Percentiles rank a stretch among this genome's conserved stretches.
phyloP scores from a whole-genome alignment of 92 coral and sea anemone species.

The Epizoanthus scotinus region DNA sequence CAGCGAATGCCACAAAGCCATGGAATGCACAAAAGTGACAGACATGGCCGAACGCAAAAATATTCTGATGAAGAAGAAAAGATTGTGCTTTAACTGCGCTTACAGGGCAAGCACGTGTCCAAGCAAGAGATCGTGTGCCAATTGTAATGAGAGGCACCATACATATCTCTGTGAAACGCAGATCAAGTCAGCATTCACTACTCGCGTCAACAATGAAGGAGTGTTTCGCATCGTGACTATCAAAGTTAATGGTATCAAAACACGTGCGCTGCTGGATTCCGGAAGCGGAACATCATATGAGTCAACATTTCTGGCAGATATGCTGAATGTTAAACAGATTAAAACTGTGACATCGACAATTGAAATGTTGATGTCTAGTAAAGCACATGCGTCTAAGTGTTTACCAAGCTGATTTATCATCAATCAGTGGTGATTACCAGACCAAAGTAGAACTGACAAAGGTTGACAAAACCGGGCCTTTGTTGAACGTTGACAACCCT shows the following conservation, averaged over 20 bases:
- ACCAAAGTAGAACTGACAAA: background rate
- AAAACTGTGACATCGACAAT: background rate
- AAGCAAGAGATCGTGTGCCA: conserved; percentile 13
- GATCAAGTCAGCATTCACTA: background rate
- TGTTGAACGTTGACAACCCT: no score
- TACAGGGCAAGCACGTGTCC: conserved; percentile 32
- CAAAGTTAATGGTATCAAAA: background rate
- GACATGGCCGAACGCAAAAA: conserved; percentile 17
- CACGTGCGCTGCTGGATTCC: background rate
- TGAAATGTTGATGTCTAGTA: background rate
- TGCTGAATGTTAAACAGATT: background rate
- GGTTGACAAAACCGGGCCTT: background rate
- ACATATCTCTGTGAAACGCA: conserved; percentile 28
- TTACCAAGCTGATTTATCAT: background rate
- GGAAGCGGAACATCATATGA: background rate
- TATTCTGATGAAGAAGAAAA: conserved; percentile 14
- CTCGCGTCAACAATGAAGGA: conserved; percentile 14
- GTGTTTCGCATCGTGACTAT: background rate
- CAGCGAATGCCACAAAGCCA: conserved; percentile 22
- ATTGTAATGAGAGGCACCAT: conserved; percentile 34
- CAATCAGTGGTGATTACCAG: background rate
- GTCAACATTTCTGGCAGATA: background rate
- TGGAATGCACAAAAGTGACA: conserved; percentile 29
- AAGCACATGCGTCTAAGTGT: background rate
- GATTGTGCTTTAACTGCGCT: conserved; percentile 30